phyloP scores from a whole-genome alignment of 2,113 vertebrate species.

The Nycticebus coucang region DNA sequence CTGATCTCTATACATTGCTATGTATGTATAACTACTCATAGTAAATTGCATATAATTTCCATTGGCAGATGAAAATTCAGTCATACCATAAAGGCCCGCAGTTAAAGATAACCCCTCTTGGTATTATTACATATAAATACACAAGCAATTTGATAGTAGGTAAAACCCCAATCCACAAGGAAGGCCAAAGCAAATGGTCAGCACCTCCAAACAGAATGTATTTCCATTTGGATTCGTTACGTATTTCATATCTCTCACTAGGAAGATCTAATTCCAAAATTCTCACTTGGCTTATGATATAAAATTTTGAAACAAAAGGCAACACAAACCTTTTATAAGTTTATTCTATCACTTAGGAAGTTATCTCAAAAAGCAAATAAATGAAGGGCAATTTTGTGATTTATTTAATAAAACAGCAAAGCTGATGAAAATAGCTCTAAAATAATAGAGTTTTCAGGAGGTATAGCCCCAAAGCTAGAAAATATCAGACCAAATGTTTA shows the following conservation, averaged over 20 bases:
- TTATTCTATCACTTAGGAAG: constrained; percentile 14
- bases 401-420: constrained; percentile 31
- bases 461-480: background rate
- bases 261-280: constrained; percentile 7
- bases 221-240: background rate
- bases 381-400: constrained; percentile 31
- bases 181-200: background rate
- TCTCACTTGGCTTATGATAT: background rate
- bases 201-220: background rate
- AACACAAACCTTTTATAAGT: constrained; percentile 10
- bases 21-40: background rate
- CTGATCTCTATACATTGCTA: background rate
- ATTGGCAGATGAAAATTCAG: constrained; percentile 13
- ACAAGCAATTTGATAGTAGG: background rate
- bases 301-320: background rate
- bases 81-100: background rate
- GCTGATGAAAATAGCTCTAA: constrained; percentile 21
- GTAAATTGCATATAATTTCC: background rate
- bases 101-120: background rate
- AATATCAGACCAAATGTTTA: background rate
- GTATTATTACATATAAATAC: background rate
- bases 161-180: background rate
- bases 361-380: constrained; percentile 5
- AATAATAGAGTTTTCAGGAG: background rate
- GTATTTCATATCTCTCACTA: background rate